These are phyloP conservation scores for Neotoma lepida DNA, from an alignment of 2,113 vertebrate genomes.

Conservation along the genomic window DNA sequence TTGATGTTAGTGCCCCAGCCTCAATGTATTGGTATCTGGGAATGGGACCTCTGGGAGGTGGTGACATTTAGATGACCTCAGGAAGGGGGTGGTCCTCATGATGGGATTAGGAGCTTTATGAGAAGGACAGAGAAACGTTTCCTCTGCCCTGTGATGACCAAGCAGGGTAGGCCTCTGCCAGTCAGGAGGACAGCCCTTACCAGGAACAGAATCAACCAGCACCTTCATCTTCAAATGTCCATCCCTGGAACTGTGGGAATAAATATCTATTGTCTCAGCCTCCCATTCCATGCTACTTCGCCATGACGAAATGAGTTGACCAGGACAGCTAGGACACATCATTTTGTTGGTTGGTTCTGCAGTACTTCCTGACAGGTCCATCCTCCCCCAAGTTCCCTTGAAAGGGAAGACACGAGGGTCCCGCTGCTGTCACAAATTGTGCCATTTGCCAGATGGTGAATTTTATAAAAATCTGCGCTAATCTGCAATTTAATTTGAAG, in stretches of 20 bases:
- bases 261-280: background rate
- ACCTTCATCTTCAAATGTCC: background rate
- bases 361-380: background rate
- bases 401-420: background rate
- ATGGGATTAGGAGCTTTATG: background rate
- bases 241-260: background rate
- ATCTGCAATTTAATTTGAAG: conserved; percentile 35
- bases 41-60: background rate
- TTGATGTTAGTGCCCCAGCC: background rate
- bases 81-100: background rate
- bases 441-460: background rate
- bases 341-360: background rate
- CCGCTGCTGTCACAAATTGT: background rate
- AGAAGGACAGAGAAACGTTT: background rate
- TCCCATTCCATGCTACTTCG: background rate
- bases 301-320: background rate
- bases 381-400: background rate
- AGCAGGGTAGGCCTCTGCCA: background rate
- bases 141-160: background rate
- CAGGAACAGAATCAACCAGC: background rate
- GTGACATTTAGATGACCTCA: background rate
- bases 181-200: background rate
- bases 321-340: background rate
- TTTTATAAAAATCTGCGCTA: background rate
- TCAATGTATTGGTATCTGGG: background rate